Conservation (phyloP, 2,797 vertebrate species). For the Xerus rutilus region DNA sequence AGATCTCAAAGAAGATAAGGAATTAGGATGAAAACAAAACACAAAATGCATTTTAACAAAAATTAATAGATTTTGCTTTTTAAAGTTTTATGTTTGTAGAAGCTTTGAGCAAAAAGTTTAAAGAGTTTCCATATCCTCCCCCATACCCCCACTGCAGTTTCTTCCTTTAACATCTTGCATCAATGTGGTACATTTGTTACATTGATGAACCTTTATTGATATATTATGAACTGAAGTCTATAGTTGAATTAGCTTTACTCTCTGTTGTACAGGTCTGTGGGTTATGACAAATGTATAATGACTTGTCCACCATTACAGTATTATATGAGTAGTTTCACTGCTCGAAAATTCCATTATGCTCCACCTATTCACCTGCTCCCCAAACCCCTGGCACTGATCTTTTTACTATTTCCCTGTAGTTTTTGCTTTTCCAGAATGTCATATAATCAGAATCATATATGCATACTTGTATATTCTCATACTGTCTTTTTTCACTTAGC, state of each 20-base stretch:
- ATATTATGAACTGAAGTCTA: not conserved
- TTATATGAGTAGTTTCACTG: not conserved
- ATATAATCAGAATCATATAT: not conserved
- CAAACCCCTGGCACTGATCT: not conserved
- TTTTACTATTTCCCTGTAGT: not conserved
- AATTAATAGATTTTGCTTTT: not conserved
- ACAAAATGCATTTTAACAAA: not conserved
- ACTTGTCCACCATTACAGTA: not conserved
- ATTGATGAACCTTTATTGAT: not conserved
- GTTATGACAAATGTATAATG: not conserved
- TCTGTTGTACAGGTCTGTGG: not conserved
- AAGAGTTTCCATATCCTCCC: too few relatives aligned
- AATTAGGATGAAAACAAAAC: slow-evolving; percentile 6
- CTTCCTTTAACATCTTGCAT: not conserved
- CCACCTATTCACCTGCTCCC: not conserved
- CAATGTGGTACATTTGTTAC: not conserved
- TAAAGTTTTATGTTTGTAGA: slow-evolving; percentile 24
- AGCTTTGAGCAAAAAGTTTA: not conserved
- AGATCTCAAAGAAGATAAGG: slow-evolving; percentile 15
- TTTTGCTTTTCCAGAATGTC: slow-evolving; percentile 43
- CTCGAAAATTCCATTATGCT: not conserved
- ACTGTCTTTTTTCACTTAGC: too few relatives aligned
- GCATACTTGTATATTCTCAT: too few relatives aligned
- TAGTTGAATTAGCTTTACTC: slow-evolving; percentile 25
- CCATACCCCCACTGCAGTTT: too few relatives aligned